A percentile compares a stretch with the other conserved stretches of the same genome.
Conservation (phyloP, 2,113 vertebrate species). For the Nothoprocta pentlandii region DNA sequence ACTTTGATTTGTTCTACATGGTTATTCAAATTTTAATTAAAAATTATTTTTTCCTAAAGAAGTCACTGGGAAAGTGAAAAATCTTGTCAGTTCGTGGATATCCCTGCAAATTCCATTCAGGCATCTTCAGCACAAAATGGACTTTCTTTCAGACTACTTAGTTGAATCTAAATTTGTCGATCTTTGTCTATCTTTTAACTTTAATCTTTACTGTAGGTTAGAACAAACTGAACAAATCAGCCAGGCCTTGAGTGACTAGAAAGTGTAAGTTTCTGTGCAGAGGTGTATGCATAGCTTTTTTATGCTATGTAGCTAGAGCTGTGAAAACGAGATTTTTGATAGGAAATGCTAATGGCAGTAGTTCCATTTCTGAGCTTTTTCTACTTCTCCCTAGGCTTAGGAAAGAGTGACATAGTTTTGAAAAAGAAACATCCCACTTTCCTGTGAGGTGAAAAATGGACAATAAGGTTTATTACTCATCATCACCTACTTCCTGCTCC, state of each 20-base stretch:
- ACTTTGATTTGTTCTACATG: conserved; percentile 19
- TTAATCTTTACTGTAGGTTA: background rate
- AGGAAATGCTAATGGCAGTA: background rate
- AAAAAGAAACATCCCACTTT: background rate
- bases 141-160: background rate
- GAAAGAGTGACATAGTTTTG: background rate
- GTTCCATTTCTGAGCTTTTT: background rate
- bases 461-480: background rate
- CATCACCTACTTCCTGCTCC: background rate
- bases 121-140: background rate
- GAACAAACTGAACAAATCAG: background rate
- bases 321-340: background rate
- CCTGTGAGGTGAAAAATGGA: background rate
- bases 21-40: conserved; percentile 33
- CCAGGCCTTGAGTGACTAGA: background rate
- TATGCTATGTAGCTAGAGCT: background rate
- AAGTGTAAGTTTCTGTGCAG: background rate
- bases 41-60: conserved; percentile 6
- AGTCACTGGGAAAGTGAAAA: background rate
- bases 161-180: background rate
- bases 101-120: background rate
- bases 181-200: background rate
- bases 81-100: background rate
- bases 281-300: background rate
- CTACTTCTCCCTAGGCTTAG: background rate